Percentiles rank a stretch among this genome's conserved stretches.
phyloP scores from a whole-genome alignment of 2,797 vertebrate genomes.

The Malacoraja senta region DNA sequence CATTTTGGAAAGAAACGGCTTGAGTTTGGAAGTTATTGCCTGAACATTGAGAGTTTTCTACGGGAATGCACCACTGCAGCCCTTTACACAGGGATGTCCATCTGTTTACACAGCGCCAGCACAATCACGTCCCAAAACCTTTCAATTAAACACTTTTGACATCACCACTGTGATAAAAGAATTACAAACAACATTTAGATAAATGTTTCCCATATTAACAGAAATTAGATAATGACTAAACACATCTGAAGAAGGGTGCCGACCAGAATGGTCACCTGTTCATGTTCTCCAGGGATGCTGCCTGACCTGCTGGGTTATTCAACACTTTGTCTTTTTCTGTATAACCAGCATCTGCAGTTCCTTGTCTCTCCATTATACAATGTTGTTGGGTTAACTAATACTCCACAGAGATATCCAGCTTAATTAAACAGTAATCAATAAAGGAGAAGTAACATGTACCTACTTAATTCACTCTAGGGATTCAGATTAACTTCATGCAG shows the following conservation, averaged over 20 bases:
- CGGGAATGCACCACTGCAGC: too few species aligned
- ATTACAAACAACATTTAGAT: not conserved
- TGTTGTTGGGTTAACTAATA: not conserved
- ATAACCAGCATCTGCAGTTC: too few species aligned
- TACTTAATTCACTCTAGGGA: not conserved
- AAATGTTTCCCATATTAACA: not conserved
- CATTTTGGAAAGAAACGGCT: not conserved
- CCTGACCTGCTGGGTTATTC: too few species aligned
- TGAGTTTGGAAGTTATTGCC: not conserved
- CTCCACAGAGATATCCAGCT: not conserved
- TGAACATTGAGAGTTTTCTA: not conserved
- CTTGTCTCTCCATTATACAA: not conserved
- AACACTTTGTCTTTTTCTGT: too few species aligned
- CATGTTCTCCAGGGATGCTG: too few species aligned
- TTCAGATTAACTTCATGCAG: not conserved
- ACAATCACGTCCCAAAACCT: not conserved
- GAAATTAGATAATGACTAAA: not conserved
- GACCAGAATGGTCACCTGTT: too few species aligned
- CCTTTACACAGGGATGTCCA: not conserved
- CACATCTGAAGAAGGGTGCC: too few species aligned
- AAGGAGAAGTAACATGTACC: not conserved
- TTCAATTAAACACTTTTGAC: not conserved
- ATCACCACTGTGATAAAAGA: not conserved
- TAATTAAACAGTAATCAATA: not conserved
- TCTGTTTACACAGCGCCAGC: not conserved